These are phyloP conservation scores for Rhombomys opimus DNA, from an alignment of 2,113 vertebrate species.

Conservation along the genomic window DNA sequence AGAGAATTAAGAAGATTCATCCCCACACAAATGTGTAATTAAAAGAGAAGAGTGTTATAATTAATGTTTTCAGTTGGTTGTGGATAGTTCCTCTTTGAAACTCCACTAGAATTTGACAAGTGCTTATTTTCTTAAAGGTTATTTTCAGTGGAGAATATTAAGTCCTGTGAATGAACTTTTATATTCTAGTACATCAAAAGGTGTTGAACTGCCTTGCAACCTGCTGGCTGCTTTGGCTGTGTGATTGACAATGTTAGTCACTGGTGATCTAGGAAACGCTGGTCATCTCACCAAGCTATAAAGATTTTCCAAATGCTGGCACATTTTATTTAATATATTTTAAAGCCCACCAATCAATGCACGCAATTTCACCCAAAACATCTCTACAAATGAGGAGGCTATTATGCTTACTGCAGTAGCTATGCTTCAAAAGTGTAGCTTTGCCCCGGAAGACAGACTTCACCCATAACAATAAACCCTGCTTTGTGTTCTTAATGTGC, in stretches of 20 bases:
- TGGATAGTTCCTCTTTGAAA: slow-evolving; percentile 39
- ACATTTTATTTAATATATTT: background rate
- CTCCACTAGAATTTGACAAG: slow-evolving; percentile 44
- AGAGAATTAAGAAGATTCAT: slow-evolving; percentile 34
- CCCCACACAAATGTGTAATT: slow-evolving; percentile 8
- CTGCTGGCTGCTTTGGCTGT: background rate
- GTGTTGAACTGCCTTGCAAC: background rate
- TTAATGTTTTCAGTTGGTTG: slow-evolving; percentile 35
- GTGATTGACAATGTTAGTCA: background rate
- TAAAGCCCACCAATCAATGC: background rate
- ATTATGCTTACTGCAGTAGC: background rate
- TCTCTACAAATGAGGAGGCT: slow-evolving; percentile 7
- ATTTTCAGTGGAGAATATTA: slow-evolving; percentile 40
- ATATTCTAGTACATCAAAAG: background rate
- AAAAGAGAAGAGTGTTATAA: slow-evolving; percentile 14
- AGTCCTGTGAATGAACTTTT: slow-evolving; percentile 45
- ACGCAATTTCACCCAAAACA: slow-evolving; percentile 38
- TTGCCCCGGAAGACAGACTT: slow-evolving; percentile 14
- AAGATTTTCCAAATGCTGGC: slow-evolving; percentile 35
- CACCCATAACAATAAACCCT: background rate
- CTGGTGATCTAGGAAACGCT: background rate
- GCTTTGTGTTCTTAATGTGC: background rate
- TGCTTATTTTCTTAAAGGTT: slow-evolving; percentile 61
- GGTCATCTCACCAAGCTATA: background rate
- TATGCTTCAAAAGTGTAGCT: slow-evolving; percentile 18